Evolutionary conservation across 2,888 invertebrate species (phyloP), one percentile per base, ranked within the genome.

Genomic region (Pterobdella sp.): DNA sequence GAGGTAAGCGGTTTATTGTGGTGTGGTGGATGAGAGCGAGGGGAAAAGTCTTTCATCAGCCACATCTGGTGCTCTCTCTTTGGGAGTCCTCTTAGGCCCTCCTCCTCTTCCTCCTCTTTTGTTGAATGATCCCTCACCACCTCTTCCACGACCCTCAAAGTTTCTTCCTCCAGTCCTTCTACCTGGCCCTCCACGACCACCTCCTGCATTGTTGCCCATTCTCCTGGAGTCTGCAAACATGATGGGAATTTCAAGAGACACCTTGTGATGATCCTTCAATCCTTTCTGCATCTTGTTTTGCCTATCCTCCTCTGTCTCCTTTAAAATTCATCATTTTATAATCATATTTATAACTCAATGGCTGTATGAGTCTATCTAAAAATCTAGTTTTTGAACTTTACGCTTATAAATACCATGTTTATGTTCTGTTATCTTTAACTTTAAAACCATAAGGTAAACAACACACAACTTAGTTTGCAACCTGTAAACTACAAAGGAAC

Each of bases 31-130:
- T 7, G 64, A 91, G 84, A 94, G 88, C 83, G 92, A 92, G 79
- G 94, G 94, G 86, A 95, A 94, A 86, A 94, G 94, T 85, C 90
- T 90, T 87, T 93, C 93, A 86, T 94, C 94, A 84, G 94, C 93
- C 78, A 95, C 93, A 85, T 93, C 93, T 31, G 94, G 93, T 42
- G 82, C 68, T 22, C 52, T 29, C 56, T 73, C 56, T 18, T 60
- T 37, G 7, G 22, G 36, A 10, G 35, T 26, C 68, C 34, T 71
- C 35, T 35, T 71, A 35, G 32, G 35, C 7, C 63, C 29, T 2
- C 42, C 71, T 7, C 60, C 60, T n/a, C 60, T 22, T 14, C 60
- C 60, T 14, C 68, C 68, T 26, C 72, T 56, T 18, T 35, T n/a
- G 22, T 1, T 26, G 1, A 22, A 35, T 0, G 35, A 34, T n/a